phyloP scores from a whole-genome alignment of 2,888 invertebrate species.

The Nymphalis polychloros region DNA sequence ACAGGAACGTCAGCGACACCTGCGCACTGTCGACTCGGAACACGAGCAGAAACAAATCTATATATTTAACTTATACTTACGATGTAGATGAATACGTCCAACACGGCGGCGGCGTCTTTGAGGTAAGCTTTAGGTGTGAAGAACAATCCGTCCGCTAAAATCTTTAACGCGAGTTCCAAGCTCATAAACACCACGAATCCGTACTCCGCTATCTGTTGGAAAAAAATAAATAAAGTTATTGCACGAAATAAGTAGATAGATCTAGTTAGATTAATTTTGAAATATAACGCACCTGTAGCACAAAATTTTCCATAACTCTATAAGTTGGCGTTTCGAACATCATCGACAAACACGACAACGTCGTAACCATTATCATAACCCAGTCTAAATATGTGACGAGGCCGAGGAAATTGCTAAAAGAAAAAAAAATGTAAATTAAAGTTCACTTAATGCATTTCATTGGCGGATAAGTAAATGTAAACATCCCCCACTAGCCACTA shows the following conservation, averaged over 20 bases:
- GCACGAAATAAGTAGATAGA: background rate
- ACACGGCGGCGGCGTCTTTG: constrained; percentile 97
- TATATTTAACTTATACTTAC: constrained; percentile 78
- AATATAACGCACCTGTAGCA: constrained; percentile 83
- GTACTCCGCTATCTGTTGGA: constrained; percentile 91
- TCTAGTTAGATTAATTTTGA: background rate
- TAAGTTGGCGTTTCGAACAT: constrained; percentile 98
- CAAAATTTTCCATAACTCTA: constrained; percentile 96
- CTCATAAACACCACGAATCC: constrained; percentile 99
- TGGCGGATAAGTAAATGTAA: no score
- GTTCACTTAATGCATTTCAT: background rate
- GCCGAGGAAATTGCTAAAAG: constrained; percentile 95
- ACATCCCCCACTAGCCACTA: no score
- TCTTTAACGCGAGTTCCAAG: constrained; percentile 96
- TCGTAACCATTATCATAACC: constrained; percentile 99
- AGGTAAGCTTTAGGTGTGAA: constrained; percentile 99
- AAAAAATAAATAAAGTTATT: background rate
- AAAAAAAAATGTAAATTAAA: constrained; percentile 13
- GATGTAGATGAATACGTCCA: constrained; percentile 98
- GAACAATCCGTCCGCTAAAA: constrained; percentile 97
- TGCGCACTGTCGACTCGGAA: constrained; percentile 51
- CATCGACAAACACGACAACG: constrained; percentile 98
- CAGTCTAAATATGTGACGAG: constrained; percentile 99
- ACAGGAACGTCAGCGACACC: constrained; percentile 96
- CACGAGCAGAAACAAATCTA: no score